phyloP scores from a whole-genome alignment of 2,797 vertebrate species.

The Gallinago solitaria region DNA sequence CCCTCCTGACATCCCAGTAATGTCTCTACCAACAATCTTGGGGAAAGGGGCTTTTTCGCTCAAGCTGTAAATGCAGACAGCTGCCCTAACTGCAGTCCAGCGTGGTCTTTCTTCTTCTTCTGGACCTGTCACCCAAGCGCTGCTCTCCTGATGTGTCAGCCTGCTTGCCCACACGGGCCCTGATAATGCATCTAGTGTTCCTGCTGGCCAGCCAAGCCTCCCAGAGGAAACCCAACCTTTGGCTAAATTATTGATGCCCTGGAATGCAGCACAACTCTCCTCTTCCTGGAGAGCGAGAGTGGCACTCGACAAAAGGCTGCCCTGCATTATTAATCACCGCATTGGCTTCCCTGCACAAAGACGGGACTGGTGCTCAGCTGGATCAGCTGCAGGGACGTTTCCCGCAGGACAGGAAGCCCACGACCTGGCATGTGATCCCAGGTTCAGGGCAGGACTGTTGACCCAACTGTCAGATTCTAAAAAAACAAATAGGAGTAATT shows the following conservation, averaged over 20 bases:
- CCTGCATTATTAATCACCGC: slow-evolving; percentile 63
- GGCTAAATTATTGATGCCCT: slow-evolving; percentile 78
- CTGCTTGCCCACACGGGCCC: background rate
- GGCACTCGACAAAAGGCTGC: slow-evolving; percentile 40
- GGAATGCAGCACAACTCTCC: slow-evolving; percentile 15
- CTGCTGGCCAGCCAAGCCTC: slow-evolving; percentile 20
- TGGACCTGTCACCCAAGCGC: background rate
- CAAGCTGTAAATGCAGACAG: background rate
- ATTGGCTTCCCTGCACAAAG: background rate
- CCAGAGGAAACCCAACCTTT: slow-evolving; percentile 67
- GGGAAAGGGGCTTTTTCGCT: background rate
- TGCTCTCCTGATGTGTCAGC: background rate
- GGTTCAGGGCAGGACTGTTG: background rate
- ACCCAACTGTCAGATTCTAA: background rate
- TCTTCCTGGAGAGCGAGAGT: slow-evolving; percentile 36
- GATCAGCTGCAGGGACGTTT: background rate
- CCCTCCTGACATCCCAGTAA: background rate
- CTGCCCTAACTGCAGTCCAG: background rate
- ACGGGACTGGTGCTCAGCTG: background rate
- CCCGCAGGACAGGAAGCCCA: background rate
- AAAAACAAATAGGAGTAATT: background rate
- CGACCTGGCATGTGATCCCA: background rate
- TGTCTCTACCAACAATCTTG: background rate
- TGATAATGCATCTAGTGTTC: background rate
- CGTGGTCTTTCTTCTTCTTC: rapidly evolving